Conservation (phyloP, 2,113 vertebrate genomes). For the Baryphthengus martii region DNA sequence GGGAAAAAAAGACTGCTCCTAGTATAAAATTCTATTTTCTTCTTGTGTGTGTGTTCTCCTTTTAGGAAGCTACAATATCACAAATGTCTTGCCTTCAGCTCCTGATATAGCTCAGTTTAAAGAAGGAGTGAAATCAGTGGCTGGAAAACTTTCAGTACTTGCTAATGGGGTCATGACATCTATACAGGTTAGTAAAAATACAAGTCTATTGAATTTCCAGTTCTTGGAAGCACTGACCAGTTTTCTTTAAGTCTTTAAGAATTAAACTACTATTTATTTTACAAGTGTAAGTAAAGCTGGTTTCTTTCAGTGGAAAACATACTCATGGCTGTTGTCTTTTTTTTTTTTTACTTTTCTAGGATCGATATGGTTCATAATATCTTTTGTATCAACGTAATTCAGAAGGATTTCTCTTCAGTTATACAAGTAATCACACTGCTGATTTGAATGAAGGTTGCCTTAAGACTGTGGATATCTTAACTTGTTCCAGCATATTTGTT, state of each 20-base stretch:
- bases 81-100: slow-evolving; percentile 83
- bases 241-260: background rate
- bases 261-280: background rate
- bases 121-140: slow-evolving; percentile 88
- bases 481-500: background rate
- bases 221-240: background rate
- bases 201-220: background rate
- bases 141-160: slow-evolving; percentile 92
- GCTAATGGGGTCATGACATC: slow-evolving; percentile 92
- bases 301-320: background rate
- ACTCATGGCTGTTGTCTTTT: background rate
- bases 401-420: background rate
- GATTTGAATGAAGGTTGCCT: slow-evolving; percentile 11
- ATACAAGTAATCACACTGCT: background rate
- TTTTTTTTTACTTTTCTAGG: slow-evolving; percentile 43
- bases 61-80: slow-evolving; percentile 83
- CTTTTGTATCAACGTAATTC: background rate
- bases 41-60: background rate
- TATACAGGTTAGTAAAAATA: slow-evolving; percentile 86
- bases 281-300: background rate
- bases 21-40: background rate
- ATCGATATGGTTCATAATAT: slow-evolving; percentile 75
- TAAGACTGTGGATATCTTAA: slow-evolving; percentile 30
- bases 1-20: background rate
- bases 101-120: slow-evolving; percentile 94